Conservation (phyloP, 2,888 invertebrate species). For the Pegoplata infirma region DNA sequence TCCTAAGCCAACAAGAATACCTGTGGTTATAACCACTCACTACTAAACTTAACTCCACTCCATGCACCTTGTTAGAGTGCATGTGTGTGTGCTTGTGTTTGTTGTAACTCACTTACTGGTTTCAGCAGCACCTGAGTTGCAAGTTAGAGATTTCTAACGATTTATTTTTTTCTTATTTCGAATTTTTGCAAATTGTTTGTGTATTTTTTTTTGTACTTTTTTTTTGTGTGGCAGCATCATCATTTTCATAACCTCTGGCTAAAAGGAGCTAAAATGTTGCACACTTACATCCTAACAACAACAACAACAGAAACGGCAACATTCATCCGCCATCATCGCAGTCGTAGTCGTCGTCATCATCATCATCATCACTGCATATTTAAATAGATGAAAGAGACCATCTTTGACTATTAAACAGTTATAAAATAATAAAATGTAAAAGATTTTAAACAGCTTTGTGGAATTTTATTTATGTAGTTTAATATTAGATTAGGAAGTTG, state of each 20-base stretch:
- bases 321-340: constrained; percentile 18
- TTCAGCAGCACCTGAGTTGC: constrained; percentile 31
- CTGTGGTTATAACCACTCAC: constrained; percentile 15
- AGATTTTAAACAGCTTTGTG: constrained; percentile 11
- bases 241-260: constrained; percentile 52
- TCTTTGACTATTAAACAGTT: constrained; percentile 43
- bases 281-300: constrained; percentile 18
- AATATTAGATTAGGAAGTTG: too few relatives aligned
- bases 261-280: constrained; percentile 46
- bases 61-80: too few relatives aligned
- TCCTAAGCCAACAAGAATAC: background rate
- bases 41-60: constrained; percentile 13
- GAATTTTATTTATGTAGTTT: background rate
- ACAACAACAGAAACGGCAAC: too few relatives aligned
- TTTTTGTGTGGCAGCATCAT: constrained; percentile 24
- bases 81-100: too few relatives aligned
- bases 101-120: constrained; percentile 6
- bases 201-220: constrained; percentile 13
- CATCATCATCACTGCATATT: constrained; percentile 5
- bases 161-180: constrained; percentile 20
- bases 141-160: constrained; percentile 28
- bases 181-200: constrained; percentile 13
- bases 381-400: constrained; percentile 27
- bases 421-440: constrained; percentile 45
- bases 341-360: background rate